Evolutionary conservation across 2,888 invertebrate genomes (phyloP).

Genomic region (Ypsolopha sequella): DNA sequence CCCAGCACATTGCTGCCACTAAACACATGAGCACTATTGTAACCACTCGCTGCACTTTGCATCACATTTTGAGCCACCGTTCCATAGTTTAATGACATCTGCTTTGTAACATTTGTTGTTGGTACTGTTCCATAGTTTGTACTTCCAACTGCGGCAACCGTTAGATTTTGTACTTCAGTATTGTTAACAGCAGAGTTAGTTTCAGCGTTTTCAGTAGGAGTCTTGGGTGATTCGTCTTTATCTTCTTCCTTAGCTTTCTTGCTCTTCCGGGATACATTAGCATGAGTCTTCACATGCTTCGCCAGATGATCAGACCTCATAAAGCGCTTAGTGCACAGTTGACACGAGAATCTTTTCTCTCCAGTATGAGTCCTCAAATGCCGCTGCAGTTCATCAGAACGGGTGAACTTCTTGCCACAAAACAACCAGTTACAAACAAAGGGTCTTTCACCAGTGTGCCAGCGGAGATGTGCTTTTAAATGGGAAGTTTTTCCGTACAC

Average conservation of each 20-base stretch:
- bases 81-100: conserved; percentile 16
- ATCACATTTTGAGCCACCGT: conserved; percentile 16
- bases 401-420: conserved; percentile 91
- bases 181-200: conserved; percentile 7
- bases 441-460: conserved; percentile 95
- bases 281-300: conserved; percentile 93
- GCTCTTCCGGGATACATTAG: conserved; percentile 70
- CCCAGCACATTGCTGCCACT: conserved; percentile 20
- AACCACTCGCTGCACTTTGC: conserved; percentile 30
- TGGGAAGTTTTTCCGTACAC: conserved; percentile 96
- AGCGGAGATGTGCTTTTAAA: conserved; percentile 90
- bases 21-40: conserved; percentile 28
- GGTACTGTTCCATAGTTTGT: conserved; percentile 15
- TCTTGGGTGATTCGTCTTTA: conserved; percentile 43
- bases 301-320: conserved; percentile 95
- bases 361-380: conserved; percentile 92
- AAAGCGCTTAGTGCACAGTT: conserved; percentile 89
- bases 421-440: conserved; percentile 91
- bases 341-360: conserved; percentile 89
- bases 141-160: conserved; percentile 11
- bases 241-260: conserved; percentile 50
- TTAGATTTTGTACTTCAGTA: not conserved
- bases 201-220: conserved; percentile 5
- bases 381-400: conserved; percentile 91
- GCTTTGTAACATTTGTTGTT: conserved; percentile 1